These are phyloP conservation scores for Calidris pugnax DNA, from an alignment of 2,113 vertebrate genomes.

Conservation along the genomic window DNA sequence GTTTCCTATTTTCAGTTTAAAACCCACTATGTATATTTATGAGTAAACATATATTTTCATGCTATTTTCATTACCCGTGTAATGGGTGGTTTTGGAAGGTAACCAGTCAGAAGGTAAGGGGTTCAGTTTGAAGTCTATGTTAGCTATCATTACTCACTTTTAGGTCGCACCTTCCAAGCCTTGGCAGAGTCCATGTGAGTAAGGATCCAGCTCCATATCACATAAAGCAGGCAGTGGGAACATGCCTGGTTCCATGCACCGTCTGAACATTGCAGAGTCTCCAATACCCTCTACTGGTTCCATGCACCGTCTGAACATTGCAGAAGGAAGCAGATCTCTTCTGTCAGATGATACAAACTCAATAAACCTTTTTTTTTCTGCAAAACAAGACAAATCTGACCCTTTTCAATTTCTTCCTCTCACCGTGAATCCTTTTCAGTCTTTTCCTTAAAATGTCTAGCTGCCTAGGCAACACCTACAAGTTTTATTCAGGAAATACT, in stretches of 20 bases:
- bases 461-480: neutral
- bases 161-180: neutral
- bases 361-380: neutral
- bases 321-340: neutral
- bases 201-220: neutral
- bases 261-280: too few species aligned
- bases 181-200: accelerated
- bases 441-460: neutral
- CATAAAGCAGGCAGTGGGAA: neutral
- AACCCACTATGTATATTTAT: neutral
- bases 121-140: neutral
- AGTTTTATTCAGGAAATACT: neutral
- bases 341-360: neutral
- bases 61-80: neutral
- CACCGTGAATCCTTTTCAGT: neutral
- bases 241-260: neutral
- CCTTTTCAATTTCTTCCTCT: neutral
- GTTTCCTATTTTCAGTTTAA: neutral
- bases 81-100: neutral
- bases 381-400: neutral
- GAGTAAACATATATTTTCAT: neutral
- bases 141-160: neutral
- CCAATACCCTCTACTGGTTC: neutral
- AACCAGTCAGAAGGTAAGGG: neutral
- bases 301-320: neutral